Percentiles rank a stretch among this genome's conserved stretches.
Evolutionary conservation across 2,113 vertebrate species (phyloP).

Genomic region (Strix uralensis): DNA sequence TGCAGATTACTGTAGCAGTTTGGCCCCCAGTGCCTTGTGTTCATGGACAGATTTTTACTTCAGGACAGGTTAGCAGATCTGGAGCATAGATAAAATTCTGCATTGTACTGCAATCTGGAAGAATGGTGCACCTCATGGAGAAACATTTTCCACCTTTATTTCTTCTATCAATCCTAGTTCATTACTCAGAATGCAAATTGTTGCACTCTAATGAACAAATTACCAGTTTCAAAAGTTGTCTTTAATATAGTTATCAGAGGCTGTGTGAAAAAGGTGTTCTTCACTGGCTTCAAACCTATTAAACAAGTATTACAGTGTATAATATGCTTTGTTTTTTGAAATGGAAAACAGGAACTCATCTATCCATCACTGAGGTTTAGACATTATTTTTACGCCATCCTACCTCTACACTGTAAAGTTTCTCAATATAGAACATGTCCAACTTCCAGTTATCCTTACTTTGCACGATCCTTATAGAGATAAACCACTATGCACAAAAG

Average conservation of each 20-base stretch:
- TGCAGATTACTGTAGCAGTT: not conserved
- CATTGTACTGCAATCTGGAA: not conserved
- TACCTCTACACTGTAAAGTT: not conserved
- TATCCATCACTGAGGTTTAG: not conserved
- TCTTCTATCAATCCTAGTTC: not conserved
- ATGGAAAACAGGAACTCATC: not conserved
- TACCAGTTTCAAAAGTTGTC: not conserved
- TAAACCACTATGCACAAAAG: not conserved
- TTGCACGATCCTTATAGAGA: not conserved
- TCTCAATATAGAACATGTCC: not conserved
- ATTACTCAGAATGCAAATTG: not conserved
- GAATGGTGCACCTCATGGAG: fast-evolving
- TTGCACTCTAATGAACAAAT: not conserved
- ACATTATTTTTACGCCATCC: not conserved
- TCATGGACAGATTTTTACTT: not conserved
- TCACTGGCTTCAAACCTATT: not conserved
- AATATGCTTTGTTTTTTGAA: not conserved
- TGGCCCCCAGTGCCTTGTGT: not conserved
- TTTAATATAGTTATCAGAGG: not conserved
- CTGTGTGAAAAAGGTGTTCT: not conserved
- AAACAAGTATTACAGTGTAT: not conserved
- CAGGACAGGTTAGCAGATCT: not conserved
- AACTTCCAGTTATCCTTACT: not conserved
- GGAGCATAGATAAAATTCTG: not conserved
- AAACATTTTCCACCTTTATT: not conserved